Base-by-base conservation (phyloP, 2,888 invertebrate genomes). In the Scaptomyza caliginosa region DNA sequence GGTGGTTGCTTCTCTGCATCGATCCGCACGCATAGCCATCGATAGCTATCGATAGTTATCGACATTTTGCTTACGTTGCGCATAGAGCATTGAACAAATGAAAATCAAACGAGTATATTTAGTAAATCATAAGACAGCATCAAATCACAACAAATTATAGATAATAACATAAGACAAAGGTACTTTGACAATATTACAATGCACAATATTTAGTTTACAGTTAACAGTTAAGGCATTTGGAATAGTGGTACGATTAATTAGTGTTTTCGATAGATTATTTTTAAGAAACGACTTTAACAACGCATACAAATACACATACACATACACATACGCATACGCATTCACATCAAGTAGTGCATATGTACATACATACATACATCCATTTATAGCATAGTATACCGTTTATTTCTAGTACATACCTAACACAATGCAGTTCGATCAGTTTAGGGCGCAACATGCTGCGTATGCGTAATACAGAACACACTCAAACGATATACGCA, bases 201-300 rank as follows among this genome's bases (percentile, higher is more conserved):
- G 74, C 74, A 71, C 39, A 52, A 55, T 62, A 55, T 62, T 46
- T 34, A 40, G 45, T 50, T 67, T 68, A 68, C 60, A 60, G 45
- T 67, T 64, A 36, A 64, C 67, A 56, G 34, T 48, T 48, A 36
- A 66, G 68, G 66, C 46, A 56, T 67, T 56, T 66, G 34, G 49
- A 56, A 52, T 69, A 56, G 51, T 55, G 49, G 49, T 62, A 56
- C 38, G 67, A 39, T 49, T 48, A 65, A 11, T 66, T 45, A 2
- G 64, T 36, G 28, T 11, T 28, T 28, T 42, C 13, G 7, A 32
- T 64, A 67, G 28, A 24, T 16, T 45, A 10, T 16, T 48, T 38
- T 56, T 67, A 45, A 77, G 67, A 81, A 62, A 65, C 64, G 52
- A 28, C 48, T 26, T 65, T 13, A 63, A 69, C 60, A 68, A 55